A percentile compares a stretch with the other conserved stretches of the same genome.
phyloP scores from a whole-genome alignment of 2,797 vertebrate species.

The Discoglossus pictus region DNA sequence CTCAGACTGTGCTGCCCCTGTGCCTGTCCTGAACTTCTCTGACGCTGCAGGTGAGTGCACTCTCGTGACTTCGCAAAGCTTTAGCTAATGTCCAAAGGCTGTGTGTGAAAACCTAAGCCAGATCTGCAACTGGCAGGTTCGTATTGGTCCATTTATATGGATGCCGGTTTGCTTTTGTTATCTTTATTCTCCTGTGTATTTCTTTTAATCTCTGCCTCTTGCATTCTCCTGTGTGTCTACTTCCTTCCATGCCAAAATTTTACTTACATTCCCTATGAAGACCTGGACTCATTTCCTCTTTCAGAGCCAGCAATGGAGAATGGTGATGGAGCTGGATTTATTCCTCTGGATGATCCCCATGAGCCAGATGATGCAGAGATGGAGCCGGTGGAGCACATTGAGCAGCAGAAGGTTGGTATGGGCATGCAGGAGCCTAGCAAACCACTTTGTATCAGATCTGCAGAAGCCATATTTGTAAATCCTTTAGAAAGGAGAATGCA shows the following conservation, averaged over 20 bases:
- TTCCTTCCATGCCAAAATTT: background rate
- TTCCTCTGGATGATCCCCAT: slow-evolving; percentile 48
- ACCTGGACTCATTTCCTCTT: background rate
- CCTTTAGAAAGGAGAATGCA: no score
- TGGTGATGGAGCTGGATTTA: slow-evolving; percentile 48
- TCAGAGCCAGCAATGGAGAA: background rate
- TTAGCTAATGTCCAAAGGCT: no score
- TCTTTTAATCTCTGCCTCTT: no score
- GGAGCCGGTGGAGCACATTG: slow-evolving; percentile 55
- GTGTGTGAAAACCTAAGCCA: no score
- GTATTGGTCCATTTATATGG: background rate
- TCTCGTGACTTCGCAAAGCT: no score
- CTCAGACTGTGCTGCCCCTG: background rate
- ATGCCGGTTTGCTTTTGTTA: background rate
- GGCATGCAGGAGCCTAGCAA: no score
- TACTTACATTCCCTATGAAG: no score
- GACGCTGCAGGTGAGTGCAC: slow-evolving; percentile 62
- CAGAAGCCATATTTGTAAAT: no score
- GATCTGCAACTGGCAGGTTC: no score
- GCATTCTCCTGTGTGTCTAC: no score
- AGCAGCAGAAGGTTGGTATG: slow-evolving; percentile 70
- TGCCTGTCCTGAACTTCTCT: slow-evolving; percentile 31
- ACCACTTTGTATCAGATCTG: no score
- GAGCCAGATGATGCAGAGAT: slow-evolving; percentile 60
- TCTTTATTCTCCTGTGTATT: background rate